Evolutionary conservation across 2,113 vertebrate species (phyloP).

Genomic region (Petroica traversi): DNA sequence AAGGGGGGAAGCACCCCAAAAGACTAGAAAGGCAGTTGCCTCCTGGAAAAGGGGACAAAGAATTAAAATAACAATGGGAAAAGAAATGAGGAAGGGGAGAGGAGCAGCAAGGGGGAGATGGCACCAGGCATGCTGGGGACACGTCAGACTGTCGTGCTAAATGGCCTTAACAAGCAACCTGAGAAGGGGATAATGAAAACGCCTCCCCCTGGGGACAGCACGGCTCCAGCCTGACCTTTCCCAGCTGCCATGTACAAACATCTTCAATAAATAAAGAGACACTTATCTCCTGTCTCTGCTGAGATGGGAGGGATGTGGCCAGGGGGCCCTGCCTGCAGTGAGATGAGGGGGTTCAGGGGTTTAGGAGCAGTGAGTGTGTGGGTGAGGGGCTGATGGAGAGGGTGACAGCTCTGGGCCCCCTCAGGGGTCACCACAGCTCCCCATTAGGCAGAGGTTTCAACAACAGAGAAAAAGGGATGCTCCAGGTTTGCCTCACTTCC

Average conservation of each 20-base stretch:
- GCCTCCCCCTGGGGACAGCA: not conserved
- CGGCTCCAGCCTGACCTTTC: slow-evolving; percentile 45
- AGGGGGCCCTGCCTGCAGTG: accelerated
- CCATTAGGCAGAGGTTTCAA: not conserved
- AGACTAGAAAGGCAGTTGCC: not conserved
- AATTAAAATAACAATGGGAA: not conserved
- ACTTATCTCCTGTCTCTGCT: not conserved
- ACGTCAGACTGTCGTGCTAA: not conserved
- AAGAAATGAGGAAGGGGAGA: not conserved
- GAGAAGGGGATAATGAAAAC: slow-evolving; percentile 49
- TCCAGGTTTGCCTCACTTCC: not conserved
- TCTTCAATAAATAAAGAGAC: slow-evolving; percentile 56
- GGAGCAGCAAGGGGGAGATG: not conserved
- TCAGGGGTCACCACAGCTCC: accelerated
- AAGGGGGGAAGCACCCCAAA: accelerated
- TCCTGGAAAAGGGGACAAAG: not conserved
- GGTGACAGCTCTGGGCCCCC: not conserved
- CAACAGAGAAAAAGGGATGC: not conserved
- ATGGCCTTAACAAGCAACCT: slow-evolving; percentile 25
- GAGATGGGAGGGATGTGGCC: accelerated
- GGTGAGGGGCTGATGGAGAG: accelerated
- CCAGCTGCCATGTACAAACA: slow-evolving; percentile 26
- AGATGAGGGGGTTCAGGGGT: accelerated
- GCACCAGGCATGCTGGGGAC: not conserved
- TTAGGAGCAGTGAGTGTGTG: accelerated